phyloP scores from a whole-genome alignment of 1,140 invertebrate genomes.

The Elysia chlorotica region DNA sequence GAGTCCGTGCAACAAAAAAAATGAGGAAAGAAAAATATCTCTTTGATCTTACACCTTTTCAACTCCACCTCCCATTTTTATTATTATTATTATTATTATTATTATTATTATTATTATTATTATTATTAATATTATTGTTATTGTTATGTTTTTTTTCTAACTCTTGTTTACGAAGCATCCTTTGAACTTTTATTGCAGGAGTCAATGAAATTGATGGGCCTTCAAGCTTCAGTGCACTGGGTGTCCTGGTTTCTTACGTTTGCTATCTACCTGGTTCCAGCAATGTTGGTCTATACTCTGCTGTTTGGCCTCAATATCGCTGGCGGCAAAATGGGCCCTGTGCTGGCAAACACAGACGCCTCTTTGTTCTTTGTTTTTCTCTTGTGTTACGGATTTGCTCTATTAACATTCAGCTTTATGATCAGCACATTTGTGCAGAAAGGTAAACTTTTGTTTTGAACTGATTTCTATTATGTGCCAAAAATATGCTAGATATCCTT shows the following conservation, averaged over 20 bases:
- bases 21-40: too few species aligned
- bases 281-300: constrained; percentile 64
- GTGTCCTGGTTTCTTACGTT: constrained; percentile 79
- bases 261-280: constrained; percentile 72
- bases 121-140: neutral
- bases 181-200: constrained; percentile 65
- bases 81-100: too few species aligned
- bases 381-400: constrained; percentile 62
- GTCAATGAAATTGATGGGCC: constrained; percentile 86
- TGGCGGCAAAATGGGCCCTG: constrained; percentile 23
- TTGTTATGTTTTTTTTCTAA: too few species aligned
- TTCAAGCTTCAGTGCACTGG: constrained; percentile 82
- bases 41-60: too few species aligned
- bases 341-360: constrained; percentile 62
- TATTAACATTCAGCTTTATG: constrained; percentile 66
- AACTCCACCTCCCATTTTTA: too few species aligned
- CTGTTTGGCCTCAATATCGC: constrained; percentile 37
- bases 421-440: constrained; percentile 66
- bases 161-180: neutral
- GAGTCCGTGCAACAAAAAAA: too few species aligned
- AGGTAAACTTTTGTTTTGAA: constrained; percentile 50
- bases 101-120: too few species aligned
- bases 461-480: neutral
- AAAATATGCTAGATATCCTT: neutral
- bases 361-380: constrained; percentile 65